Evolutionary conservation across 2,113 vertebrate species (phyloP).

Genomic region (Rutilus rutilus): DNA sequence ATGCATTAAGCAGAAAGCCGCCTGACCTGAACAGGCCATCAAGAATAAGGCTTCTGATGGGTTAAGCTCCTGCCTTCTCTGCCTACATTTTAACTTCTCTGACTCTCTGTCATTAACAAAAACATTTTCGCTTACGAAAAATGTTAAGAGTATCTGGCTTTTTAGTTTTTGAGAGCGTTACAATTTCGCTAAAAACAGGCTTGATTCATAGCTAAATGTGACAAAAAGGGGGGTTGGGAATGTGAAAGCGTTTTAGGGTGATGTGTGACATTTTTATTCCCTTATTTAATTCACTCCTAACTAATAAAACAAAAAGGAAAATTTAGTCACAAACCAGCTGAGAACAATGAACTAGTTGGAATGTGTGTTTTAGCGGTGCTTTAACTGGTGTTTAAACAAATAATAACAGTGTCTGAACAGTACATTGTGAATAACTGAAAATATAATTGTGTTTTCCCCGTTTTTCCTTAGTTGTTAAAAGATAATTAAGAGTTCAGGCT

Average conservation of each 20-base stretch:
- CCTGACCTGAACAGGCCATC: constrained; percentile 23
- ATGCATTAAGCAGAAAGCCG: constrained; percentile 49
- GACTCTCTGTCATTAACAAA: neutral
- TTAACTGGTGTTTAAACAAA: constrained; percentile 1
- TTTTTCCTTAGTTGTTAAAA: constrained; percentile 37
- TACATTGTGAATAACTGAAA: neutral
- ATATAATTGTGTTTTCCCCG: constrained; percentile 7
- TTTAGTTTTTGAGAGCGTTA: neutral
- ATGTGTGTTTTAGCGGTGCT: neutral
- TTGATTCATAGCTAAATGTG: neutral
- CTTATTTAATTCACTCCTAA: neutral
- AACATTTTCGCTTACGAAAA: neutral
- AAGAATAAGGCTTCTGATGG: neutral
- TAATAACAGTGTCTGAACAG: neutral
- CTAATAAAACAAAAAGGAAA: neutral
- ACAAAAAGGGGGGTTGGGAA: neutral
- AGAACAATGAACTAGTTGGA: neutral
- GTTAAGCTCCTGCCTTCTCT: neutral
- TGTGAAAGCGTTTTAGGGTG: neutral
- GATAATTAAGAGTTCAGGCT: constrained; percentile 45
- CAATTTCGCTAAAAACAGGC: neutral
- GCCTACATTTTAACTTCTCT: neutral
- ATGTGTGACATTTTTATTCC: constrained; percentile 11
- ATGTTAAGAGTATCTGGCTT: neutral
- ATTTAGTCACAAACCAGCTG: neutral